phyloP scores from a whole-genome alignment of 2,888 invertebrate genomes.

The Sclerodermus sp. region DNA sequence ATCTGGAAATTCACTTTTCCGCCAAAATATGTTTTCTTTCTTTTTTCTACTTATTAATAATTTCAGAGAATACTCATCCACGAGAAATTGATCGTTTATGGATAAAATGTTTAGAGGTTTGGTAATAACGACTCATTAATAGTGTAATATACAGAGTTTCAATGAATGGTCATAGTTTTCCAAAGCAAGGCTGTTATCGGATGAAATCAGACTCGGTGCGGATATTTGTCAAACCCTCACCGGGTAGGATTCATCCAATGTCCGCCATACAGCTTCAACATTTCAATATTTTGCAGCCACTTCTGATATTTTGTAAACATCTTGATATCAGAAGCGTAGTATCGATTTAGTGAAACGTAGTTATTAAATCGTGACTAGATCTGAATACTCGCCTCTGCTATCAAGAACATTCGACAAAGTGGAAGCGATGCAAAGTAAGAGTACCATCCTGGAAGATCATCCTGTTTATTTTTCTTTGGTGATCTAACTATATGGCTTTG shows the following conservation, averaged over 20 bases:
- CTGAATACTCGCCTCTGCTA: conserved; percentile 56
- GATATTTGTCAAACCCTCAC: conserved; percentile 43
- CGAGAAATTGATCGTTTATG: too few species aligned
- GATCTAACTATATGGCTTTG: conserved; percentile 60
- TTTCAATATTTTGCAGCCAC: neutral
- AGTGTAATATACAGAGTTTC: too few species aligned
- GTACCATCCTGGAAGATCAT: conserved; percentile 13
- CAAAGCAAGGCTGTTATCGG: conserved; percentile 41
- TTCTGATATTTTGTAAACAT: conserved; percentile 3
- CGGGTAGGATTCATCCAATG: conserved; percentile 56
- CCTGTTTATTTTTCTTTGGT: conserved; percentile 62
- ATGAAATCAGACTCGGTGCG: conserved; percentile 45
- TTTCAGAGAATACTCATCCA: too few species aligned
- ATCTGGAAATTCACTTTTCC: too few species aligned
- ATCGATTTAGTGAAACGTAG: conserved; percentile 51
- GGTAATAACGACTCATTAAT: too few species aligned
- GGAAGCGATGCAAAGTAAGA: neutral
- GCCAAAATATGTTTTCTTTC: too few species aligned
- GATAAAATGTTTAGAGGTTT: too few species aligned
- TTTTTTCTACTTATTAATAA: too few species aligned
- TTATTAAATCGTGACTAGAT: conserved; percentile 56
- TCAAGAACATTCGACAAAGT: conserved; percentile 12
- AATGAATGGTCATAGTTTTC: too few species aligned
- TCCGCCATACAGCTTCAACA: conserved; percentile 21
- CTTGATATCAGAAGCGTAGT: conserved; percentile 40